Evolutionary conservation across 2,888 invertebrate species (phyloP).

Genomic region (Microplitis deprimator): DNA sequence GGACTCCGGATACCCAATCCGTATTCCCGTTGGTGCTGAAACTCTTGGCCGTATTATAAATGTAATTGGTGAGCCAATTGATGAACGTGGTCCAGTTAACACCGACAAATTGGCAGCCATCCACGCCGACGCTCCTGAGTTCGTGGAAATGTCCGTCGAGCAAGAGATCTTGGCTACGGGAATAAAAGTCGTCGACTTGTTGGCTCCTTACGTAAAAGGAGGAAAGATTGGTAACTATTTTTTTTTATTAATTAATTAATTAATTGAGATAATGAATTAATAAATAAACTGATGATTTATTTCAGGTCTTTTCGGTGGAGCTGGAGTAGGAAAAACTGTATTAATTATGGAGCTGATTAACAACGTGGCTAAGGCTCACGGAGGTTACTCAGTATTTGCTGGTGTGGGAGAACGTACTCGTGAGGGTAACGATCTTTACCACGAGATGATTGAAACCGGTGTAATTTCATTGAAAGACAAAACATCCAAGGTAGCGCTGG

Average conservation of each 20-base stretch:
- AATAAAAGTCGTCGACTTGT: conserved; percentile 93
- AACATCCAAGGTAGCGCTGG: conserved; percentile 91
- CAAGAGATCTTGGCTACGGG: conserved; percentile 95
- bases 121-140: conserved; percentile 94
- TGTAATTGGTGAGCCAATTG: conserved; percentile 91
- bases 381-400: conserved; percentile 95
- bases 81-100: conserved; percentile 90
- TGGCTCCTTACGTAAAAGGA: conserved; percentile 95
- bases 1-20: conserved; percentile 91
- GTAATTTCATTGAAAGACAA: conserved; percentile 93
- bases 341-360: conserved; percentile 97
- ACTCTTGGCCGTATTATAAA: conserved; percentile 95
- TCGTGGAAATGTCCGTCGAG: conserved; percentile 94
- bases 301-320: conserved; percentile 88
- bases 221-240: conserved; percentile 84
- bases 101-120: conserved; percentile 86
- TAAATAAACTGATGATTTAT: conserved; percentile 32
- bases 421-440: conserved; percentile 94
- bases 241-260: not conserved
- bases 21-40: conserved; percentile 92
- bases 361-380: conserved; percentile 95
- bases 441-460: conserved; percentile 95
- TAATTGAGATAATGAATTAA: not conserved
- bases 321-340: conserved; percentile 96
- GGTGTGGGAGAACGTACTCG: conserved; percentile 95